phyloP scores from a whole-genome alignment of 1,140 invertebrate genomes.

The Drosophila lacteicornis region DNA sequence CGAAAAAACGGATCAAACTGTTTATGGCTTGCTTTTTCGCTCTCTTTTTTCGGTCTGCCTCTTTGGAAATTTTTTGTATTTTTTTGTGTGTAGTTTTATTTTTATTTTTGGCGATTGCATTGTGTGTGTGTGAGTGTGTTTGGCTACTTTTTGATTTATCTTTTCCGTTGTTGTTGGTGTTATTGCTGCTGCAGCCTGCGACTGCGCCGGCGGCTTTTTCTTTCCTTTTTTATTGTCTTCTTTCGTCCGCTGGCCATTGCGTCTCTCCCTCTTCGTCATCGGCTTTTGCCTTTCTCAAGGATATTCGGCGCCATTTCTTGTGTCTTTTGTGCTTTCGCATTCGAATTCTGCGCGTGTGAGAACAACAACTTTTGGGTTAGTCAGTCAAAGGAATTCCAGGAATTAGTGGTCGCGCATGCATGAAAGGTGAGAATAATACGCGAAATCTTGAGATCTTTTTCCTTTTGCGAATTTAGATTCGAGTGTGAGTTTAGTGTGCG shows the following conservation, averaged over 20 bases:
- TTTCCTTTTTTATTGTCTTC: slow-evolving; percentile 24
- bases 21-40: slow-evolving; percentile 49
- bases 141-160: slow-evolving; percentile 82
- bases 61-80: slow-evolving; percentile 7
- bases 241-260: not conserved
- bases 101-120: slow-evolving; percentile 27
- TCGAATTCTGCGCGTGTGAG: slow-evolving; percentile 68
- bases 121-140: slow-evolving; percentile 38
- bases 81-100: slow-evolving; percentile 15
- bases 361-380: slow-evolving; percentile 71
- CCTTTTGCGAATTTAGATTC: slow-evolving; percentile 6
- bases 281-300: slow-evolving; percentile 75
- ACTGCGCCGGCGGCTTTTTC: slow-evolving; percentile 54
- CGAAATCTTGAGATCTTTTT: slow-evolving; percentile 51
- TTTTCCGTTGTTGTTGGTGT: slow-evolving; percentile 71
- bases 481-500: not conserved
- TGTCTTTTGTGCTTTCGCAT: slow-evolving; percentile 21
- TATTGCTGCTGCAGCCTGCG: slow-evolving; percentile 54
- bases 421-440: slow-evolving; percentile 71
- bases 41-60: slow-evolving; percentile 41
- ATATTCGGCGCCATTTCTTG: slow-evolving; percentile 72
- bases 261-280: slow-evolving; percentile 53
- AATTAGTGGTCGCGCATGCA: slow-evolving; percentile 63
- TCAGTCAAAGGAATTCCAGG: slow-evolving; percentile 82
- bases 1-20: slow-evolving; percentile 50